Conservation (phyloP, 64 coral and sea anemone species). For the Trachythela sp. region DNA sequence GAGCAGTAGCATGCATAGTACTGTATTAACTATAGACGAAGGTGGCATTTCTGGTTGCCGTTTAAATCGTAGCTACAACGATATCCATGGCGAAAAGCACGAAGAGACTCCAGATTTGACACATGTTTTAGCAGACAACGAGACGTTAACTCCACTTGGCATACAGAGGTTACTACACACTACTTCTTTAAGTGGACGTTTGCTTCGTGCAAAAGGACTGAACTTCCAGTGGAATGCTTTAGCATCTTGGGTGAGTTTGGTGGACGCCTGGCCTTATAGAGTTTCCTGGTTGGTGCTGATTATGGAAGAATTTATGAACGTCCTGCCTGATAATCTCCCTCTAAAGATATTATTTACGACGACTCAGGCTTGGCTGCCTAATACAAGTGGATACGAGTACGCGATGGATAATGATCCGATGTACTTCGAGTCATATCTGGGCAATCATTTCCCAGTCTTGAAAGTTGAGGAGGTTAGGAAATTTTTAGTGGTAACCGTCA, state of each 20-base stretch:
- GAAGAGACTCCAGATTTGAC: constrained; percentile 76
- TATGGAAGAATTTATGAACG: constrained; percentile 69
- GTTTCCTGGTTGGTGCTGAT: constrained; percentile 94
- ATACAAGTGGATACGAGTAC: constrained; percentile 80
- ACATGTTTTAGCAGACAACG: constrained; percentile 94
- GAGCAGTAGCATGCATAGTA: constrained; percentile 36
- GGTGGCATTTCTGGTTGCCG: constrained; percentile 71
- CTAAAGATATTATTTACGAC: constrained; percentile 88
- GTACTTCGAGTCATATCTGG: constrained; percentile 95
- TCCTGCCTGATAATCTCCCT: constrained; percentile 62
- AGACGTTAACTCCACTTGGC: constrained; percentile 83
- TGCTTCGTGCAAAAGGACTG: constrained; percentile 78
- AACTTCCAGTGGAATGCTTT: constrained; percentile 91
- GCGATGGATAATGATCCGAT: constrained; percentile 84
- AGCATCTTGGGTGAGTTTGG: constrained; percentile 91
- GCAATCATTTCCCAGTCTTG: constrained; percentile 75
- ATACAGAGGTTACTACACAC: constrained; percentile 88
- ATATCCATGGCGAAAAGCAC: constrained; percentile 64
- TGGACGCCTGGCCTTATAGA: constrained; percentile 91
- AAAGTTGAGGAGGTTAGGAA: constrained; percentile 61
- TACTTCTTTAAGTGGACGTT: constrained; percentile 73
- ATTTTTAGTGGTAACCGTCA: constrained; percentile 68
- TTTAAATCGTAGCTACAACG: constrained; percentile 50
- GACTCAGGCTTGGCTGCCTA: constrained; percentile 72
- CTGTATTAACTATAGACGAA: constrained; percentile 20